Percentiles rank a stretch among this genome's conserved stretches.
phyloP scores from a whole-genome alignment of 2,797 vertebrate species.

The Rallus crepitans region DNA sequence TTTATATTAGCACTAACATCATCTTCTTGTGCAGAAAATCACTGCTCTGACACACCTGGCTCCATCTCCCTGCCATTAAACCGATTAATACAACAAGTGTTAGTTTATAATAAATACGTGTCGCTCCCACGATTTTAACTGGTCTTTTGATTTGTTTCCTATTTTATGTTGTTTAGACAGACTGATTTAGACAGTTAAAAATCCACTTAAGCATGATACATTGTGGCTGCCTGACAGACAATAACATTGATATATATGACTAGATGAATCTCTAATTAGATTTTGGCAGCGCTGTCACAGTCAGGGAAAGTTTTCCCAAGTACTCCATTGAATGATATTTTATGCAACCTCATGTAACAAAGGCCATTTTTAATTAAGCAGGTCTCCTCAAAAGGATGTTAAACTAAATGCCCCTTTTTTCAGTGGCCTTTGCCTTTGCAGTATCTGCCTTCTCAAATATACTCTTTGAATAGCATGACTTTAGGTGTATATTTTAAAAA shows the following conservation, averaged over 20 bases:
- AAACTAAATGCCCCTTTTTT: constrained; percentile 25
- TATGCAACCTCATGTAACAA: constrained; percentile 79
- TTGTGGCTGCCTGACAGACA: constrained; percentile 89
- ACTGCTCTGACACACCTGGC: constrained; percentile 46
- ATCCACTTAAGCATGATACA: constrained; percentile 86
- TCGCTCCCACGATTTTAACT: constrained; percentile 69
- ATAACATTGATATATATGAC: constrained; percentile 92
- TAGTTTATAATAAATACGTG: constrained; percentile 59
- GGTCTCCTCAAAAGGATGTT: constrained; percentile 45
- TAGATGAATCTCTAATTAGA: constrained; percentile 95
- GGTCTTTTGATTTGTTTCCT: constrained; percentile 80
- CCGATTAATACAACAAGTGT: constrained; percentile 37
- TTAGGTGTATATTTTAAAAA: background rate
- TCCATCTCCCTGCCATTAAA: constrained; percentile 11
- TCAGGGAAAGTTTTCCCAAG: constrained; percentile 81
- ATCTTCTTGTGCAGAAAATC: background rate
- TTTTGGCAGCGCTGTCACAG: constrained; percentile 87
- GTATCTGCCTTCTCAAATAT: background rate
- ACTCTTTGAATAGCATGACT: background rate
- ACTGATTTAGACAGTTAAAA: constrained; percentile 86
- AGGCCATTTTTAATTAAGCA: constrained; percentile 83
- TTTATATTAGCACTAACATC: background rate
- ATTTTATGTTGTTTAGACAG: constrained; percentile 78
- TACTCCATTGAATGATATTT: constrained; percentile 87
- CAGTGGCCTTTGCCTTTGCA: constrained; percentile 27